Evolutionary conservation across 2,888 invertebrate species (phyloP), one percentile per base, ranked within the genome.

Genomic region (Cylloceria caligata): DNA sequence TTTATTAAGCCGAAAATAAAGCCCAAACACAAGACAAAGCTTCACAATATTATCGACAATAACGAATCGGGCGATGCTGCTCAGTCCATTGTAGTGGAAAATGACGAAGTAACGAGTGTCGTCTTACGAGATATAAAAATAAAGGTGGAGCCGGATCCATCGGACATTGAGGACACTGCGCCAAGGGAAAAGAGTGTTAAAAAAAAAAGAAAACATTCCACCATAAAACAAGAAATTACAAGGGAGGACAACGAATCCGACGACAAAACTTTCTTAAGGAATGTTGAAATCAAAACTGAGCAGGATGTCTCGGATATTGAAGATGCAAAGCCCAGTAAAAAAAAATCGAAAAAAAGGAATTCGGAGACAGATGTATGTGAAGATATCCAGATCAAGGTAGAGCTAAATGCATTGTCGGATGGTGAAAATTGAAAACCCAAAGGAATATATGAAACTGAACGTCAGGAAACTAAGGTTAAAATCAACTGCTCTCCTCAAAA

Each of bases 311-410:
- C 83, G 34, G 84, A 85, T 49, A 49, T 62, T 9, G 80, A 85
- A 5, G 80, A 62, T n/a, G 13, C 13, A 6, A 67, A 52, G 11
- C 45, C 74, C 0, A 73, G 60, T 0, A 71, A 65, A 42, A 84
- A 77, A 45, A 85, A 84, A 64, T 78, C 67, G n/a, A 83, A 77
- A 52, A 83, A 34, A 30, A 71, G 36, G 52, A 57, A 79, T 19
- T 34, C 65, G 88, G 83, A 76, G 85, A 86, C 93, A 91, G 36
- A 39, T n/a, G 55, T 55, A 2, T 27, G 34, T 0, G 47, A 34
- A 4, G n/a, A 7, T 16, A 57, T 80, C 1, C 68, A 49, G 13
- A 68, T 83, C 0, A 83, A 83, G 16, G 64, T 34, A 11, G 83
- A 83, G 36, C 74, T 71, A 1, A 68, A 83, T 16, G 62, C 72